These are phyloP conservation scores for Danaus chrysippus DNA, from an alignment of 2,888 invertebrate species.

Conservation along the genomic window DNA sequence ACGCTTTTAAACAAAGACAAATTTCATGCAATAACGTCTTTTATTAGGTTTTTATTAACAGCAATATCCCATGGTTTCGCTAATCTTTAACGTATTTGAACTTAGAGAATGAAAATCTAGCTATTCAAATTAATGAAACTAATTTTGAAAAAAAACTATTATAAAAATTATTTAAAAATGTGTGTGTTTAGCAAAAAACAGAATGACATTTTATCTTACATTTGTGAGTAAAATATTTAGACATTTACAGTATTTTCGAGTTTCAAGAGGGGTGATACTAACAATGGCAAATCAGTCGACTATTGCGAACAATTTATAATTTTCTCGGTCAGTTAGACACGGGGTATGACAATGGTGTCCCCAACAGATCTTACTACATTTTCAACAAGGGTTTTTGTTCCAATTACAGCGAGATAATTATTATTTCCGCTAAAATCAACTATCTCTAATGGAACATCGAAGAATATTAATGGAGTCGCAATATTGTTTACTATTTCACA, in stretches of 20 bases:
- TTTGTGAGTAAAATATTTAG: not conserved
- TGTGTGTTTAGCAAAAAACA: not conserved
- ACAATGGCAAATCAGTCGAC: conserved; percentile 40
- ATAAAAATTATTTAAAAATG: not conserved
- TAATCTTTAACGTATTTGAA: too few species aligned
- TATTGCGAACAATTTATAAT: conserved; percentile 65
- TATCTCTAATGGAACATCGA: conserved; percentile 17
- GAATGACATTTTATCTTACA: not conserved
- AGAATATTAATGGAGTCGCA: conserved; percentile 8
- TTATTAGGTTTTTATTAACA: too few species aligned
- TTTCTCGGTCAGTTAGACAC: conserved; percentile 64
- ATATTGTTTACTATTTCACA: not conserved
- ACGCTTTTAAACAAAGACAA: too few species aligned
- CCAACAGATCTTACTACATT: conserved; percentile 60
- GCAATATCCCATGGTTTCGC: too few species aligned
- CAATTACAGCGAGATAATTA: conserved; percentile 65
- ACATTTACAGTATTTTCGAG: conserved; percentile 10
- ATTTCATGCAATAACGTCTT: too few species aligned
- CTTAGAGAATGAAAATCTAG: too few species aligned
- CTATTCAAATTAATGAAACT: too few species aligned
- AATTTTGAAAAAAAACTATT: too few species aligned
- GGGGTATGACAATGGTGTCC: conserved; percentile 65
- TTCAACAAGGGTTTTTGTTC: conserved; percentile 73
- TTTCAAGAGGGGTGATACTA: conserved; percentile 32
- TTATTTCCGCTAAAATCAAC: conserved; percentile 66